Evolutionary conservation across 2,888 invertebrate species (phyloP).

Genomic region (Aphodius sticticus): DNA sequence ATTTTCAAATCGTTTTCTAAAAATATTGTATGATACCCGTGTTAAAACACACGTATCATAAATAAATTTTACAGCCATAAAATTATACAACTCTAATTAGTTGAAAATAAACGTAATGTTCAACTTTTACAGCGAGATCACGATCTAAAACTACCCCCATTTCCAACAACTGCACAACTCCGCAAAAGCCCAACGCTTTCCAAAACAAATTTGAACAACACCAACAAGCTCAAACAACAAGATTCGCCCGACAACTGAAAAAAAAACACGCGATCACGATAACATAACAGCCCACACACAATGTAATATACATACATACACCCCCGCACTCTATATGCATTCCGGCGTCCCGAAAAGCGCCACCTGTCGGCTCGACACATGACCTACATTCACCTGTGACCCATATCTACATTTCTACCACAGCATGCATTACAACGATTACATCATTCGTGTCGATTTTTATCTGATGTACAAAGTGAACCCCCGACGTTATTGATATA

Average conservation of each 20-base stretch:
- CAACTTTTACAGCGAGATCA: no score
- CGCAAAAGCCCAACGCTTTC: no score
- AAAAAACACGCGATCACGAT: not conserved
- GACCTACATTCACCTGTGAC: conserved; percentile 4
- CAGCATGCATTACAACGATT: not conserved
- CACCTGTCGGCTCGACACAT: not conserved
- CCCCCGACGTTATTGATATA: not conserved
- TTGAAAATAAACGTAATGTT: no score
- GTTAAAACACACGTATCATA: no score
- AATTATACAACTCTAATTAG: no score
- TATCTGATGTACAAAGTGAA: not conserved
- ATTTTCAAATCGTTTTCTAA: no score
- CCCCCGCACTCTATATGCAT: not conserved
- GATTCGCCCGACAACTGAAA: not conserved
- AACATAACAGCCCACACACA: not conserved
- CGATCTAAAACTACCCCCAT: no score
- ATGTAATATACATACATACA: not conserved
- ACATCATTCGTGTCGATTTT: not conserved
- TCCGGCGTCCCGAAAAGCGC: not conserved
- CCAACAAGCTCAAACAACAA: not conserved
- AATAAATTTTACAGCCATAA: no score
- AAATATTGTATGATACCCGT: no score
- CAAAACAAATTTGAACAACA: not conserved
- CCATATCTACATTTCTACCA: not conserved
- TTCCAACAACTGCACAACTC: no score